Evolutionary conservation across 2,113 vertebrate species (phyloP).

Genomic region (Myotis davidii): DNA sequence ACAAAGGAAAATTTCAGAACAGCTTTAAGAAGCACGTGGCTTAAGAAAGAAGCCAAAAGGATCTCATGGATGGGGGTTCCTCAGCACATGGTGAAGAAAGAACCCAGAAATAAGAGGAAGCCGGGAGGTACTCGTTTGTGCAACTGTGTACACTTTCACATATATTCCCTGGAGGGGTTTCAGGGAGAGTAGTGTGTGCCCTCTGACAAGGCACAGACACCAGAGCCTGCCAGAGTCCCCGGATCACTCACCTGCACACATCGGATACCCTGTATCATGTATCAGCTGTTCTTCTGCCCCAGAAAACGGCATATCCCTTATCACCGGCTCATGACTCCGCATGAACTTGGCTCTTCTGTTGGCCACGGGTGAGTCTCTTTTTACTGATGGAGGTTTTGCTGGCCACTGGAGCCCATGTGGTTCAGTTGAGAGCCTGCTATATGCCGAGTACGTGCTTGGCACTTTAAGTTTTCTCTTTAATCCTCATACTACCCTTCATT

Average conservation of each 20-base stretch:
- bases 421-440: background rate
- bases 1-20: background rate
- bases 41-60: background rate
- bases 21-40: background rate
- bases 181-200: background rate
- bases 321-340: background rate
- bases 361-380: background rate
- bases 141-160: background rate
- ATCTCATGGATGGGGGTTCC: background rate
- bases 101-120: background rate
- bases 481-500: background rate
- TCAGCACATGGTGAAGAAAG: background rate
- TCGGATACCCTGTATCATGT: background rate
- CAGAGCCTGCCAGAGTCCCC: background rate
- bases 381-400: background rate
- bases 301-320: slow-evolving; percentile 28
- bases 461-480: background rate
- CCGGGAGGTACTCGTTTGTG: background rate
- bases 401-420: background rate
- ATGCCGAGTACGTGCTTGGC: background rate
- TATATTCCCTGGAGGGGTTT: background rate
- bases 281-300: slow-evolving; percentile 53
- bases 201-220: slow-evolving; percentile 17
- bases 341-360: background rate
- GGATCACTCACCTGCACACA: background rate